These are phyloP conservation scores for Hydriomena furcata DNA, from an alignment of 2,888 invertebrate species.

Conservation along the genomic window DNA sequence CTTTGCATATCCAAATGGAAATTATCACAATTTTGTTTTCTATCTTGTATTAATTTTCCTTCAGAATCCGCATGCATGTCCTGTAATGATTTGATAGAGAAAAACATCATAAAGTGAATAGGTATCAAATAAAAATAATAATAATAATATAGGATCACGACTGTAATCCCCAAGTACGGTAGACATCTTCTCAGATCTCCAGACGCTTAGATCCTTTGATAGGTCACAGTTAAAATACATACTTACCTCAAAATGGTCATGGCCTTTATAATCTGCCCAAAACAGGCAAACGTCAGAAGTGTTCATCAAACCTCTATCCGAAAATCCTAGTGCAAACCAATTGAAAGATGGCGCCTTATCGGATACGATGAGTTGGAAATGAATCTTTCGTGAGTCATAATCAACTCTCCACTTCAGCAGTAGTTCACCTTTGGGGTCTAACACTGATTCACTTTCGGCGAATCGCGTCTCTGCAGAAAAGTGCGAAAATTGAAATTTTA, in stretches of 20 bases:
- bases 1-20: slow-evolving; percentile 83
- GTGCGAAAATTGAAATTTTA: slow-evolving; percentile 13
- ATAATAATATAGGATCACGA: no score
- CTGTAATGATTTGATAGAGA: slow-evolving; percentile 73
- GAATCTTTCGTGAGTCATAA: slow-evolving; percentile 58
- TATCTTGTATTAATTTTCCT: slow-evolving; percentile 87
- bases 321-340: slow-evolving; percentile 95
- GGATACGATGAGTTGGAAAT: slow-evolving; percentile 80
- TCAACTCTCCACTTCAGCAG: slow-evolving; percentile 70
- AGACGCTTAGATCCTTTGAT: no score
- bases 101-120: no score
- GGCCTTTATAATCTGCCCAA: slow-evolving; percentile 88
- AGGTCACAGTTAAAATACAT: no score
- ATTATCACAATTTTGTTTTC: slow-evolving; percentile 88
- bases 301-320: slow-evolving; percentile 88
- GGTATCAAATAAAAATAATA: no score
- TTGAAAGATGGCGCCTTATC: slow-evolving; percentile 69
- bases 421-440: slow-evolving; percentile 69
- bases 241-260: slow-evolving; percentile 74
- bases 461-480: slow-evolving; percentile 45
- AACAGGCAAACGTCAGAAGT: slow-evolving; percentile 92
- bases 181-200: no score
- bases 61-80: slow-evolving; percentile 88
- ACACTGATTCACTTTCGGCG: slow-evolving; percentile 69
- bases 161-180: no score